These are phyloP conservation scores for Coranthus polyacanthus DNA, from an alignment of 2,797 vertebrate species.

Conservation along the genomic window DNA sequence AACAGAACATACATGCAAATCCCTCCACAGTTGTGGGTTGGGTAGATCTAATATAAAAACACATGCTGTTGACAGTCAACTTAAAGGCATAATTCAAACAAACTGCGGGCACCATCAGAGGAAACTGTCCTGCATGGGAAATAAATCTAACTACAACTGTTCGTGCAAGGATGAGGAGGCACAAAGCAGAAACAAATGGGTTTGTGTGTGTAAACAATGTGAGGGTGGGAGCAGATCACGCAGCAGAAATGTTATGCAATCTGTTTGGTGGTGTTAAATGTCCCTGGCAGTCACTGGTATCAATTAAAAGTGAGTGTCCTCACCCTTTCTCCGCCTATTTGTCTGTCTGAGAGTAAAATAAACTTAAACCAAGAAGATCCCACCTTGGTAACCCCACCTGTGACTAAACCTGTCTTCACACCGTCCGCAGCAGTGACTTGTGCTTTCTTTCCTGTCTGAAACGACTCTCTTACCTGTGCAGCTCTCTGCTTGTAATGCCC, in stretches of 20 bases:
- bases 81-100: not conserved
- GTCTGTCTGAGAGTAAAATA: not conserved
- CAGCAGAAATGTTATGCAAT: slow-evolving; percentile 20
- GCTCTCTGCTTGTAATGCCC: slow-evolving; percentile 45
- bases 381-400: not conserved
- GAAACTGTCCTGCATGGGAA: not conserved
- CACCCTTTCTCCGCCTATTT: not conserved
- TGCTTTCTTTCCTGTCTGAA: not conserved
- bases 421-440: not conserved
- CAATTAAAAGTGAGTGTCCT: not conserved
- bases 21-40: not conserved
- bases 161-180: not conserved
- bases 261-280: not conserved
- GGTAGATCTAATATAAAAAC: not conserved
- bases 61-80: slow-evolving; percentile 3
- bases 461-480: slow-evolving; percentile 81
- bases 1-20: not conserved
- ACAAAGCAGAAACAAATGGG: not conserved
- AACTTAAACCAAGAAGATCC: too few species aligned
- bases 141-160: not conserved
- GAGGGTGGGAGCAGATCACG: not conserved
- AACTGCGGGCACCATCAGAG: not conserved
- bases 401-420: too few species aligned
- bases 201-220: not conserved
- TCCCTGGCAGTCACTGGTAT: slow-evolving; percentile 2